Conservation (phyloP, 2,113 vertebrate genomes). For the Orientallactaga bullata region DNA sequence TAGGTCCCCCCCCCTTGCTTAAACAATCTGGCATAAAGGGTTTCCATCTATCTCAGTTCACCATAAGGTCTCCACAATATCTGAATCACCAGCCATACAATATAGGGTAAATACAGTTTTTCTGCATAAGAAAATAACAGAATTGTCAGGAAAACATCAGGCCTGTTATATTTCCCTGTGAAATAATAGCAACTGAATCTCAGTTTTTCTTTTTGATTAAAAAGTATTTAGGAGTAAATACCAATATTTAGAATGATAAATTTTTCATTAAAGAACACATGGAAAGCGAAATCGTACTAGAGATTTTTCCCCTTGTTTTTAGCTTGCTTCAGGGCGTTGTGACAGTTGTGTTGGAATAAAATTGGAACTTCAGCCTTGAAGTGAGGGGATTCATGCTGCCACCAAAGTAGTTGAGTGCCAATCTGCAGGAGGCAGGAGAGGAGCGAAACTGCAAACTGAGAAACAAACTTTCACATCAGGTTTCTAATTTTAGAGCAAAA, state of each 20-base stretch:
- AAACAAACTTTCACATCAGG: conserved; percentile 77
- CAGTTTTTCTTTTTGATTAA: conserved; percentile 78
- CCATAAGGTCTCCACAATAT: conserved; percentile 80
- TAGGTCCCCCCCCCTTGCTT: conserved; percentile 74
- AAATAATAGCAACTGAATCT: conserved; percentile 76
- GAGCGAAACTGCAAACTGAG: conserved; percentile 66
- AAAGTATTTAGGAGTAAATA: conserved; percentile 77
- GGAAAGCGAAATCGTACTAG: conserved; percentile 70
- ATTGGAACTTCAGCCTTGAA: conserved; percentile 69
- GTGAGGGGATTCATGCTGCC: conserved; percentile 46
- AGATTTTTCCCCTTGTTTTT: conserved; percentile 66
- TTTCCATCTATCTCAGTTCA: conserved; percentile 83
- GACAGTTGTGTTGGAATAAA: conserved; percentile 76
- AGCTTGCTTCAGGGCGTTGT: conserved; percentile 76
- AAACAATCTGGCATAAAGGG: conserved; percentile 86
- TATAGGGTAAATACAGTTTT: conserved; percentile 80
- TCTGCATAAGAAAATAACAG: conserved; percentile 77
- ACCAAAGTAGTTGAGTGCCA: conserved; percentile 66
- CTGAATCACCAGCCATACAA: conserved; percentile 74
- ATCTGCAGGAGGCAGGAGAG: conserved; percentile 59
- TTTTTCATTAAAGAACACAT: conserved; percentile 82
- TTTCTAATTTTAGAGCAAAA: conserved; percentile 79
- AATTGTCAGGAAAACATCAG: conserved; percentile 77
- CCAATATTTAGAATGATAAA: conserved; percentile 80
- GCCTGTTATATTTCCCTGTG: conserved; percentile 69